Conservation (phyloP, 2,113 vertebrate genomes). For the Neofelis nebulosa region DNA sequence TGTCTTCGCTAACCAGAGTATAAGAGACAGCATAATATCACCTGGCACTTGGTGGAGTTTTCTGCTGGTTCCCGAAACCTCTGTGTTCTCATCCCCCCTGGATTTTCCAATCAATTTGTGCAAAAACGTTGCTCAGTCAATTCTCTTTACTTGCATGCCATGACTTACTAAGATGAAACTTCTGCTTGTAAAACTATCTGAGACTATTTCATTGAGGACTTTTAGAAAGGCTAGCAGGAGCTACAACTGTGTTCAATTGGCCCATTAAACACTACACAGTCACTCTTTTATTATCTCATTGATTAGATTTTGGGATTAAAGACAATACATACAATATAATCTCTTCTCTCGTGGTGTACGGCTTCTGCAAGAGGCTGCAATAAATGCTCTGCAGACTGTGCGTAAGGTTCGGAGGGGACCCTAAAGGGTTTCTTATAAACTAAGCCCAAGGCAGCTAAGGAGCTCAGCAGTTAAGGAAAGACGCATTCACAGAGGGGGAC, state of each 20-base stretch:
- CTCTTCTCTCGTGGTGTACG: not conserved
- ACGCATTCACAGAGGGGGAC: not conserved
- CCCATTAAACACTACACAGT: not conserved
- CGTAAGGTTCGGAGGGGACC: not conserved
- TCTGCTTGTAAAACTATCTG: not conserved
- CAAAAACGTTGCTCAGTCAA: not conserved
- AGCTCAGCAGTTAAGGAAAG: not conserved
- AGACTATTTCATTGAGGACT: not conserved
- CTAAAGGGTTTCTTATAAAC: not conserved
- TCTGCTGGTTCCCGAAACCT: not conserved
- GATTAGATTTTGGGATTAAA: not conserved
- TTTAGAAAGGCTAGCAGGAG: not conserved
- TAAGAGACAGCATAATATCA: not conserved
- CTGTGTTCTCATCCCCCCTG: not conserved
- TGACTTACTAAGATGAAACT: not conserved
- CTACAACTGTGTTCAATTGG: not conserved
- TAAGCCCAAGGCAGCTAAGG: too few relatives aligned
- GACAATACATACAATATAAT: not conserved
- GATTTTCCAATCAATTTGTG: not conserved
- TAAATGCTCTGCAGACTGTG: too few relatives aligned
- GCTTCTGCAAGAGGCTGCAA: not conserved
- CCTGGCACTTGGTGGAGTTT: not conserved
- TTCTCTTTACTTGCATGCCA: not conserved
- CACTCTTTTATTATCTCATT: conserved; percentile 15
- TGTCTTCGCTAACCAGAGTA: not conserved